Evolutionary conservation across 2,113 vertebrate genomes (phyloP).

Genomic region (Electrona antarctica): DNA sequence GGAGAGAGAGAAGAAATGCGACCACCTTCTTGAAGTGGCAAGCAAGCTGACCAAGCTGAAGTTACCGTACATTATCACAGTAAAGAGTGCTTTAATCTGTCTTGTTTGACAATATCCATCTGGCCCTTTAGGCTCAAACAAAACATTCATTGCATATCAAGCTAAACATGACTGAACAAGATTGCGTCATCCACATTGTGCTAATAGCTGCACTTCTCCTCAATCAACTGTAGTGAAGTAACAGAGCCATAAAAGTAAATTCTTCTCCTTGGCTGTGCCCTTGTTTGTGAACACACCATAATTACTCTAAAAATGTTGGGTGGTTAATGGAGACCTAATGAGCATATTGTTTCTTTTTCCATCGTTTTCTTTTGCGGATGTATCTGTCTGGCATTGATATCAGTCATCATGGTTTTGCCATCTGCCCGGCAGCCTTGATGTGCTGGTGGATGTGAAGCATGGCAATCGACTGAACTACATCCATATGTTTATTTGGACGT

Average conservation of each 20-base stretch:
- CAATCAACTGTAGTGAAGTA: too few relatives aligned
- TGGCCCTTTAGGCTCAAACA: too few relatives aligned
- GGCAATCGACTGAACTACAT: constrained; percentile 30
- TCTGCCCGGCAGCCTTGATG: constrained; percentile 40
- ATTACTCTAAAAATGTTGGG: background rate
- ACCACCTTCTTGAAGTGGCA: too few relatives aligned
- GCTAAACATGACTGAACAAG: background rate
- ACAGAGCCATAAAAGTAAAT: too few relatives aligned
- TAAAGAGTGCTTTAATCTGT: too few relatives aligned
- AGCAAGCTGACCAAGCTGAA: too few relatives aligned
- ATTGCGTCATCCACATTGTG: background rate
- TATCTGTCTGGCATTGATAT: constrained; percentile 34
- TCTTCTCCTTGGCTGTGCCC: background rate
- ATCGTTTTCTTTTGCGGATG: constrained; percentile 19
- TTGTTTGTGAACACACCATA: background rate
- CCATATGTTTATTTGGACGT: constrained; percentile 14
- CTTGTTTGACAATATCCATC: too few relatives aligned
- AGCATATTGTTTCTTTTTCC: constrained; percentile 16
- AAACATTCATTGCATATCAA: background rate
- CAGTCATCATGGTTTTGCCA: constrained; percentile 32
- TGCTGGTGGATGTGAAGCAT: constrained; percentile 37
- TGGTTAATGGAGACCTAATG: constrained; percentile 21
- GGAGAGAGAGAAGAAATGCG: too few relatives aligned
- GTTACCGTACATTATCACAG: too few relatives aligned
- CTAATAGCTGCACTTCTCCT: background rate